Conservation (phyloP, 2,888 invertebrate species). For the Oligia fasciuncula region DNA sequence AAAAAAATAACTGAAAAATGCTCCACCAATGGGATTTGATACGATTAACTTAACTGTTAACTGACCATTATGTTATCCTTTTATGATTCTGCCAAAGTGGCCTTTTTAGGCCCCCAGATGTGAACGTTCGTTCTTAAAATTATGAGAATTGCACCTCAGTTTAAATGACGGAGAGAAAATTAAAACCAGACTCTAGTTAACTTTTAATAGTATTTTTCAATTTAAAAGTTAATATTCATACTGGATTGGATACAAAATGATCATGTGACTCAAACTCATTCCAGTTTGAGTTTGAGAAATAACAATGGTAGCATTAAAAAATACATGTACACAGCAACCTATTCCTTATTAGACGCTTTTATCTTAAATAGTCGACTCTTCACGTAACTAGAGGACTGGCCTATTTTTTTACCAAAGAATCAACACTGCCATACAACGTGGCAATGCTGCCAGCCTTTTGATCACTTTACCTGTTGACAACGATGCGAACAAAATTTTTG, state of each 20-base stretch:
- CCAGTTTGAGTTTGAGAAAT: neutral
- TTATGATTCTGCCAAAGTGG: too few relatives aligned
- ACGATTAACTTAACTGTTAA: too few relatives aligned
- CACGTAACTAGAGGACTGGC: too few relatives aligned
- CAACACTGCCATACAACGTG: neutral
- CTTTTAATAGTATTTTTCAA: too few relatives aligned
- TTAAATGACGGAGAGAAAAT: neutral
- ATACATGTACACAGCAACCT: neutral
- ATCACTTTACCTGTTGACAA: neutral
- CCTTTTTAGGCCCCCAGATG: too few relatives aligned
- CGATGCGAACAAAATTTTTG: neutral
- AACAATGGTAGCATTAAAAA: neutral
- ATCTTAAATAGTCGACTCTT: neutral
- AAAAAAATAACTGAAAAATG: too few relatives aligned
- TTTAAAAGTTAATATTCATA: neutral
- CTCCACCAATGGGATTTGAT: too few relatives aligned
- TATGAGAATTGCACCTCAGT: neutral
- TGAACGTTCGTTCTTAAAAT: neutral
- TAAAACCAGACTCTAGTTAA: too few relatives aligned
- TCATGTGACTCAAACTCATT: neutral
- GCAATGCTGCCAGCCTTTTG: neutral
- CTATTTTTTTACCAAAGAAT: too few relatives aligned
- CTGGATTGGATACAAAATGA: neutral
- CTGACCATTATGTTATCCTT: too few relatives aligned
- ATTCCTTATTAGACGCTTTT: conserved; percentile 4